These are phyloP conservation scores for Dasypogon diadema DNA, from an alignment of 2,888 invertebrate species.

Conservation along the genomic window DNA sequence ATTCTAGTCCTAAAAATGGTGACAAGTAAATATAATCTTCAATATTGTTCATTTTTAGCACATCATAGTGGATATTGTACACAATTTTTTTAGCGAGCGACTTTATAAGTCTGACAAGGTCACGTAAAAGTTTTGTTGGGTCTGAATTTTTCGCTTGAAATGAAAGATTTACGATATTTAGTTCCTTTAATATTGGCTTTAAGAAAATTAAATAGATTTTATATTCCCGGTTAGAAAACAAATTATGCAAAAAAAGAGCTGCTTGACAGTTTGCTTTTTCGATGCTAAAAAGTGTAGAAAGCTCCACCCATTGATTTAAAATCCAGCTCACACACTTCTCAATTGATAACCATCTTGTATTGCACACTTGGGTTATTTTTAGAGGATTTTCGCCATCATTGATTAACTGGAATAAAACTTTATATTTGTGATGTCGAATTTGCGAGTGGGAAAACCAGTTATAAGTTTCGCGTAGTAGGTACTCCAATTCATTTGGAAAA, in stretches of 20 bases:
- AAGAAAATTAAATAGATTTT: not conserved
- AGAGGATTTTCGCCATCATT: conserved; percentile 10
- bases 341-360: conserved; percentile 27
- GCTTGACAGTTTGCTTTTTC: not conserved
- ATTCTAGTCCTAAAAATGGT: not conserved
- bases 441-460: conserved; percentile 28
- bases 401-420: too few species aligned
- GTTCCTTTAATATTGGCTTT: not conserved
- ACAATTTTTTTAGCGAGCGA: too few species aligned
- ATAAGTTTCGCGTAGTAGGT: conserved; percentile 5
- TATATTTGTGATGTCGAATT: not conserved
- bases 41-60: not conserved
- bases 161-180: not conserved
- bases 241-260: not conserved
- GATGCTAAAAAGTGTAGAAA: not conserved
- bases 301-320: conserved; percentile 10
- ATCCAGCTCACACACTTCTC: not conserved
- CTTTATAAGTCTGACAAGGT: not conserved
- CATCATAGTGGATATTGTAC: not conserved
- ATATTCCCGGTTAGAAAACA: not conserved
- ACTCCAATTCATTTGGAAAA: conserved; percentile 15
- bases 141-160: not conserved
- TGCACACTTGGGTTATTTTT: not conserved
- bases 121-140: not conserved
- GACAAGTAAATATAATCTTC: not conserved